Percentiles rank a stretch among this genome's conserved stretches.
These are phyloP conservation scores for Etheostoma spectabile DNA, from an alignment of 2,113 vertebrate genomes.

Conservation along the genomic window DNA sequence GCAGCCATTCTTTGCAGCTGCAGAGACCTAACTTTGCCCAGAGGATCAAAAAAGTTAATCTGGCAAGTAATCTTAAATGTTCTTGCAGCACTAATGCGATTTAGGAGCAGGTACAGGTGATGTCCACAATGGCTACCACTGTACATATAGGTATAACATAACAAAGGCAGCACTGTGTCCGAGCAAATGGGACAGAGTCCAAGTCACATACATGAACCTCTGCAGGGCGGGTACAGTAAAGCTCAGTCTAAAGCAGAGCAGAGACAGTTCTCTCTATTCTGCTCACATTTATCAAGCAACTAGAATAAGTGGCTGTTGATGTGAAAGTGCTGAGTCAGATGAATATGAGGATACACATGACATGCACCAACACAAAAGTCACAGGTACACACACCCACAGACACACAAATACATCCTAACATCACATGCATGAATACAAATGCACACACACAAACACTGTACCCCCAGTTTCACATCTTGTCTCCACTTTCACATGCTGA, in stretches of 20 bases:
- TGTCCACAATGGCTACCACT: constrained; percentile 41
- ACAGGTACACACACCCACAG: not conserved
- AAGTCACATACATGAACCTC: constrained; percentile 30
- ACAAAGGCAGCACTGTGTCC: constrained; percentile 59
- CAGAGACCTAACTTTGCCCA: not conserved
- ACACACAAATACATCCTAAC: not conserved
- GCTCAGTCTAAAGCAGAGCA: constrained; percentile 31
- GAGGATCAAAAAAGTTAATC: constrained; percentile 15
- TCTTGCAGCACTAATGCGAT: constrained; percentile 6
- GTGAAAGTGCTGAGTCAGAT: constrained; percentile 41
- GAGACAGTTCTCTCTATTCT: constrained; percentile 38
- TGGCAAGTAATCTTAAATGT: constrained; percentile 10
- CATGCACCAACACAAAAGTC: not conserved
- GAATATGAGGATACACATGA: constrained; percentile 15
- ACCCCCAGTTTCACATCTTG: constrained; percentile 20
- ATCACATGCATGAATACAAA: not conserved
- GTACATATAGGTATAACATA: constrained; percentile 40
- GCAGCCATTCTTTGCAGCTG: constrained; percentile 12
- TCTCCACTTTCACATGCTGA: constrained; percentile 40
- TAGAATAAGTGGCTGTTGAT: constrained; percentile 52
- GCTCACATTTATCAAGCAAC: constrained; percentile 31
- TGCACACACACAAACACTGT: constrained; percentile 1
- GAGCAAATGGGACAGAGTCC: constrained; percentile 44
- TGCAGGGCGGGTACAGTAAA: constrained; percentile 39
- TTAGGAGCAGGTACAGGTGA: not conserved